A percentile compares a stretch with the other conserved stretches of the same genome.
These are phyloP conservation scores for Palythoa heliodiscus DNA, from an alignment of 92 coral and sea anemone species.

Conservation along the genomic window DNA sequence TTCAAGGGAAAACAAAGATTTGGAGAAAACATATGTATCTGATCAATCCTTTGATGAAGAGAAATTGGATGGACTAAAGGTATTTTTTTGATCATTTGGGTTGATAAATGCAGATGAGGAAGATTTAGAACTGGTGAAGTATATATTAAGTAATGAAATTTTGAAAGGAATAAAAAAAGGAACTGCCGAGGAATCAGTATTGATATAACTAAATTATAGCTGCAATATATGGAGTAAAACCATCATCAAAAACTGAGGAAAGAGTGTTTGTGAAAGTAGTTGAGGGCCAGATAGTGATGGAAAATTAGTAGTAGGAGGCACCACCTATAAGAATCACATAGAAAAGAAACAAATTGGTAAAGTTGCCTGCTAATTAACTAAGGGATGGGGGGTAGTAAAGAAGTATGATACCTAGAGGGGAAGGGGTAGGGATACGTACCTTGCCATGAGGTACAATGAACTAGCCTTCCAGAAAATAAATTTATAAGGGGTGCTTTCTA, in stretches of 20 bases:
- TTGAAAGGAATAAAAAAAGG: not conserved
- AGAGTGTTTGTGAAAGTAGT: not conserved
- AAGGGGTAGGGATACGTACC: too few species aligned
- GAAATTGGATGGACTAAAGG: not conserved
- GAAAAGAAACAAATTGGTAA: too few species aligned
- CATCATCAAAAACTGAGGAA: not conserved
- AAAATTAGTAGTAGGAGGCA: too few species aligned
- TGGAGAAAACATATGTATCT: not conserved
- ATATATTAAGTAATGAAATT: not conserved
- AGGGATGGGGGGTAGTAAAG: too few species aligned
- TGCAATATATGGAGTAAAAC: not conserved
- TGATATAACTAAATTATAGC: not conserved
- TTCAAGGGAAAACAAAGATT: conserved; percentile 18
- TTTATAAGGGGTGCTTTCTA: too few species aligned
- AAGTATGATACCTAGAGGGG: too few species aligned
- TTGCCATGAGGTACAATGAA: too few species aligned
- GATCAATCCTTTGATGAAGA: conserved; percentile 2
- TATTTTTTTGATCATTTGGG: not conserved
- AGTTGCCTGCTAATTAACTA: not conserved
- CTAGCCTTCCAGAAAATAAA: too few species aligned
- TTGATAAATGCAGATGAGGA: not conserved
- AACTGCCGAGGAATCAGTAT: not conserved
- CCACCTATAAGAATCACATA: too few species aligned
- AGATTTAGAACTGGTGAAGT: not conserved
- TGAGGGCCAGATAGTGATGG: not conserved